Base-by-base conservation (phyloP, 2,797 vertebrate genomes). In the Poeciliopsis gracilis region DNA sequence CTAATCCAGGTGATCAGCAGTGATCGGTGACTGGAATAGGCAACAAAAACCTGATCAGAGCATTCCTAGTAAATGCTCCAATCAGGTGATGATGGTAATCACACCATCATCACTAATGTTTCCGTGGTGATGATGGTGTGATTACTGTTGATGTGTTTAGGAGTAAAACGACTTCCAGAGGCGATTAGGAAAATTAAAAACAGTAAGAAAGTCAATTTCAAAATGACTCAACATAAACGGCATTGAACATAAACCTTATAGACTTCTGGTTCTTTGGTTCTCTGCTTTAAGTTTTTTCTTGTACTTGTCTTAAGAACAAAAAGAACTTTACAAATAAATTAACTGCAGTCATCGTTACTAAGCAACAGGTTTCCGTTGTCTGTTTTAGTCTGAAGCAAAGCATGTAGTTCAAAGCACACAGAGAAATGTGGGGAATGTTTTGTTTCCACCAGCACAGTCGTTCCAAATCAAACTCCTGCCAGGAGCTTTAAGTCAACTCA, bases 401-500 rank as follows among this genome's bases (percentile, higher is more conserved):
- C 80, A 61, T 83, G 82, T 79, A 86, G 90, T 84, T 66, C 74
- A 77, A 80, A 87, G 81, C 83, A 90, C 91, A 92, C 73, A 74
- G 5, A n/a, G n/a, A 63, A 77, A 84, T 84, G 74, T 55, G 75
- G 63, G 80, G 66, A 81, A 83, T 86, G 80, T 79, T 83, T 67
- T 82, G 72, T 82, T 87, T 72, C 47, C 73, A 82, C 53, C 43
- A 45, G 67, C 45, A 23, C 55, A 61, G 76, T 63, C 16, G 2
- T 78, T 84, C 73, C 79, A 82, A 90, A 89, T 87, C 47, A 87
- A 85, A 55, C 1, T 28, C 83, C 77, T 82, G 73, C 87, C 87
- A 88, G 89, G 83, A 86, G 79, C 80, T 30, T 84, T 75, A 84
- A 89, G 84, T 90, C 89, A 86, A 72, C 90, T 88, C 89, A 89